Conservation (phyloP, 1,140 invertebrate genomes). For the Phortica variegata region DNA sequence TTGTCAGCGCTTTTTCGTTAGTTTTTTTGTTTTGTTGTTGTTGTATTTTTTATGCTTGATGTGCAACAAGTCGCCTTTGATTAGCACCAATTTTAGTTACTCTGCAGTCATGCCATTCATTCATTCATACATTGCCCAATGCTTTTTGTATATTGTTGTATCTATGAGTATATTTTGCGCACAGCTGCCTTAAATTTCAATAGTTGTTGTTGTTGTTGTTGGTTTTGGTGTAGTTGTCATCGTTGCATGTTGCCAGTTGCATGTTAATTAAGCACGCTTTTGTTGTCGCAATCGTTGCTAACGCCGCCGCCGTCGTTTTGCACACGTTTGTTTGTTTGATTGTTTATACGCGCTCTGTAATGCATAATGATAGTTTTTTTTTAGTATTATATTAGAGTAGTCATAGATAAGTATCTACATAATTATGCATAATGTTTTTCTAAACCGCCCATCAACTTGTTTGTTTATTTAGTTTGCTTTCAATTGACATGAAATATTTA, state of each 20-base stretch:
- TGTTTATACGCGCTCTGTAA: too few species aligned
- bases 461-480: too few species aligned
- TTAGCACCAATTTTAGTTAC: too few species aligned
- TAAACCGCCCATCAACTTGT: too few species aligned
- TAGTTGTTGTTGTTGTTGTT: constrained; percentile 19
- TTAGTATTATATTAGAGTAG: constrained; percentile 11
- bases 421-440: constrained; percentile 11
- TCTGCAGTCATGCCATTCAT: too few species aligned
- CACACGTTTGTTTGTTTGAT: too few species aligned
- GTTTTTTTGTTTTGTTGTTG: constrained; percentile 4
- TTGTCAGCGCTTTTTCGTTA: too few species aligned
- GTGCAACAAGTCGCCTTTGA: too few species aligned
- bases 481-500: too few species aligned
- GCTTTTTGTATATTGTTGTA: constrained; percentile 26
- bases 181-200: constrained; percentile 25
- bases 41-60: constrained; percentile 7
- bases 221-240: constrained; percentile 17
- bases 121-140: constrained; percentile 11
- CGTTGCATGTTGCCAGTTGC: constrained; percentile 35
- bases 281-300: constrained; percentile 1
- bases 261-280: constrained; percentile 51
- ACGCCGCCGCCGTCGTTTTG: constrained; percentile 16
- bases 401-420: constrained; percentile 1
- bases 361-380: constrained; percentile 9
- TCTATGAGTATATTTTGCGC: constrained; percentile 28